Base-by-base conservation (phyloP, 2,797 vertebrate species). In the Squalus acanthias region DNA sequence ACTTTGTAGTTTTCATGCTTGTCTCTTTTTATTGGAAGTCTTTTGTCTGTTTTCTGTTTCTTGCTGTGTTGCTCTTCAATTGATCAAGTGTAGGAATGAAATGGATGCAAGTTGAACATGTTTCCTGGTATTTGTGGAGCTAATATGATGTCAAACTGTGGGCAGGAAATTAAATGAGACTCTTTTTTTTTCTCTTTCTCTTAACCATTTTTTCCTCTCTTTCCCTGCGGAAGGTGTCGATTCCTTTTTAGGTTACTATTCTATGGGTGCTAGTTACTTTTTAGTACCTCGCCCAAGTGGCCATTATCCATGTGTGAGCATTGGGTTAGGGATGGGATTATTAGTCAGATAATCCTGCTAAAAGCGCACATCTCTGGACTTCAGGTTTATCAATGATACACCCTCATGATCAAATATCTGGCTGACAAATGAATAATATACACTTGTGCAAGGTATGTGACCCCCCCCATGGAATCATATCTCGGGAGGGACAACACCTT, bases 1-100 rank as follows among this genome's bases (percentile, higher is more conserved):
- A 92, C 89, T 92, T 92, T 92, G 89, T 50, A 70, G 93, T 50
- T 95, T 95, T 95, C 65, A 95, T 24, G 65, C 7, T 70, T 7
- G 26, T 60, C 57, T 65, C 20, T 94, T 93, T 69, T 39, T 69
- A 29, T 24, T 92, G 89, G 29, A 65, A 69, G 65, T 50, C n/a
- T 95, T 70, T 50, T 60, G 63, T 94, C 65, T 67, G 92, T 70
- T 69, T 50, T 70, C 60, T 33, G 89, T n/a, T 17, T 92, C 60
- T 92, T 63, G 89, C 89, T 65, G 89, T 39, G 60, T 92, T 92
- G 33, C 13, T 92, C 29, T n/a, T n/a, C 33, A 70, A 12, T 69
- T 94, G 33, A 24, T 69, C n/a, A 29, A 10, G 33, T 94, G 63
- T 69, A 26, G 22, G 67, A 94, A 65, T 39, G 9, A 95, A 94